Evolutionary conservation across 2,797 vertebrate species (phyloP), one percentile per base, ranked within the genome.

Genomic region (Coreius guichenoti): DNA sequence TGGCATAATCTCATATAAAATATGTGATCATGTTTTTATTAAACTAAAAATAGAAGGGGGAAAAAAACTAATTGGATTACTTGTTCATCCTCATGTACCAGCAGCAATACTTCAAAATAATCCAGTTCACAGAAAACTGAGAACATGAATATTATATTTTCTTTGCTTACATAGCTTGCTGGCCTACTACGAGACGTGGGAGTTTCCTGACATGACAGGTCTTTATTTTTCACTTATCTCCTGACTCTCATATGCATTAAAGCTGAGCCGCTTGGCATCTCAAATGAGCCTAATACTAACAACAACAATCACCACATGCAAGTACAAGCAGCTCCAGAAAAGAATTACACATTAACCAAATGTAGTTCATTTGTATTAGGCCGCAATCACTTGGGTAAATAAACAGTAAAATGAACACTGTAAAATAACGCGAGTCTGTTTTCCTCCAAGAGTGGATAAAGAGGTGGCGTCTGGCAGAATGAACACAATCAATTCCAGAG

Each of bases 31-130:
- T 36, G 31, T 54, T 76, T 56, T 56, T 76, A 56, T 56, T 76
- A n/a, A 36, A 56, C 73, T 76, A 76, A 76, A 76, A 56, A 76
- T 23, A 56, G 74, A 56, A n/a, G 19, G 5, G 4, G 5, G 6
- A 36, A 75, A 63, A 58, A 61, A 63, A 26, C n/a, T 1, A 65
- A 56, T 56, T 4, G 7, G 19, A 36, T 56, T 36, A 56, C 3
- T 58, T 77, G 19, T 17, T 77, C 33, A 21, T 74, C 1, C 29
- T 31, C 70, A n/a, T 39, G 51, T 56, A 16, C 51, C 12, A 56
- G 31, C 19, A n/a, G 51, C 51, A 76, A n/a, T 58, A n/a, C 36
- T 56, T 76, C 13, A 17, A 58, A 77, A 58, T 77, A 77, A 58
- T 77, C 74, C 51, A 58, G 21, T 13, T 76, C 8, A 76, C 12